Evolutionary conservation across 2,797 vertebrate species (phyloP), one percentile per base, ranked within the genome.

Genomic region (Chaunax sp.): DNA sequence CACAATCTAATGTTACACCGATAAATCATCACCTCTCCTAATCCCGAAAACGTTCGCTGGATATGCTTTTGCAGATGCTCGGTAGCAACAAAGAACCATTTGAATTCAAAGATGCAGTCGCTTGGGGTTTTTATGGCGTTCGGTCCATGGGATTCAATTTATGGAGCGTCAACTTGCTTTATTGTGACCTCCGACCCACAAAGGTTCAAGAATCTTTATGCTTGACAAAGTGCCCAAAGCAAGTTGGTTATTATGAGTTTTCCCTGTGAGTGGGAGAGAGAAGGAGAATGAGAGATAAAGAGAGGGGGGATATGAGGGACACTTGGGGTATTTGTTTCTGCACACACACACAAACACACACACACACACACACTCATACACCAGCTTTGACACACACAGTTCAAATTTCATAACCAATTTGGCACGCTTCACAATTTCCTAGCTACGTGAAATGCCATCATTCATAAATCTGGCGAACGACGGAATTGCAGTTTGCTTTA

Each of bases 351-450:
- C 49, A 30, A 51, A 43, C n/a, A n/a, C n/a, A n/a, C n/a, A n/a
- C n/a, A 55, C 18, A 45, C 50, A 25, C 19, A 50, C 15, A 56
- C 18, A 44, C 16, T 16, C 35, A 45, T 2, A 64, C 59, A 65
- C 37, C 22, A 47, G 28, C 50, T 76, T 66, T 82, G 73, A 86
- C 71, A 81, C 69, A 66, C 71, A 50, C 61, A 72, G 56, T 72
- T 80, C 70, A 68, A 61, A 86, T 82, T 87, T 90, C 61, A 62
- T 68, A 71, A 82, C 68, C 14, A 40, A 87, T 87, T 88, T 77
- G 56, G 57, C 64, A 68, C 45, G 69, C 70, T 52, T 67, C 57
- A 76, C 65, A 77, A 74, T 86, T 83, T 78, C 75, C 77, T 82
- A 67, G 56, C 60, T 75, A 16, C 9, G 37, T 79, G 47, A 75